Evolutionary conservation across 2,113 vertebrate genomes (phyloP).

Genomic region (Dasyprocta punctata): DNA sequence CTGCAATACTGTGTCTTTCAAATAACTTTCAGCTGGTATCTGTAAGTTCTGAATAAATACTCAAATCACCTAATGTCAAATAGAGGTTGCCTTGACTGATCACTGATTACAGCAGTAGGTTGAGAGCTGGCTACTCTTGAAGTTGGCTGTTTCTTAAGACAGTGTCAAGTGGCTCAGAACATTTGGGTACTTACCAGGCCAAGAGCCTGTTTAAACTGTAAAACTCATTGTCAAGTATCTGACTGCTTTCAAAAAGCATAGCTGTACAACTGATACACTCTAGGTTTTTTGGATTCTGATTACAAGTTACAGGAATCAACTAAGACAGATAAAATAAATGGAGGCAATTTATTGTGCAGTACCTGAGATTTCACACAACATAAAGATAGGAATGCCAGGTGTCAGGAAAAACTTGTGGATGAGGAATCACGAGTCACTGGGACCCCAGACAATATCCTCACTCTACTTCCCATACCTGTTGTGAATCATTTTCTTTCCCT

Average conservation of each 20-base stretch:
- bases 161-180: conserved; percentile 20
- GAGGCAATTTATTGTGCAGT: neutral
- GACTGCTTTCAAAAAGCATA: neutral
- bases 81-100: neutral
- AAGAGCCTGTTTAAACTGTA: conserved; percentile 3
- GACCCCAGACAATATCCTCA: no score
- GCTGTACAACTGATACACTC: neutral
- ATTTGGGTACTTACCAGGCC: conserved; percentile 10
- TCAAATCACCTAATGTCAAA: neutral
- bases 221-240: neutral
- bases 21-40: conserved; percentile 55
- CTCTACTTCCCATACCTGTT: neutral
- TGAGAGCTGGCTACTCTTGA: neutral
- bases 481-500: neutral
- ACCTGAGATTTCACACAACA: neutral
- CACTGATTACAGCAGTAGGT: neutral
- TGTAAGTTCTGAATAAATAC: conserved; percentile 15
- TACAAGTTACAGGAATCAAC: neutral
- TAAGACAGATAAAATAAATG: neutral
- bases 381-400: neutral
- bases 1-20: conserved; percentile 27
- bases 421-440: accelerated
- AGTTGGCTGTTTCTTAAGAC: conserved; percentile 17
- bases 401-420: neutral
- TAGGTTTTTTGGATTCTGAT: conserved; percentile 4